These are phyloP conservation scores for Cryptoblepharus egeriae DNA, from an alignment of 2,797 vertebrate species.

Conservation along the genomic window DNA sequence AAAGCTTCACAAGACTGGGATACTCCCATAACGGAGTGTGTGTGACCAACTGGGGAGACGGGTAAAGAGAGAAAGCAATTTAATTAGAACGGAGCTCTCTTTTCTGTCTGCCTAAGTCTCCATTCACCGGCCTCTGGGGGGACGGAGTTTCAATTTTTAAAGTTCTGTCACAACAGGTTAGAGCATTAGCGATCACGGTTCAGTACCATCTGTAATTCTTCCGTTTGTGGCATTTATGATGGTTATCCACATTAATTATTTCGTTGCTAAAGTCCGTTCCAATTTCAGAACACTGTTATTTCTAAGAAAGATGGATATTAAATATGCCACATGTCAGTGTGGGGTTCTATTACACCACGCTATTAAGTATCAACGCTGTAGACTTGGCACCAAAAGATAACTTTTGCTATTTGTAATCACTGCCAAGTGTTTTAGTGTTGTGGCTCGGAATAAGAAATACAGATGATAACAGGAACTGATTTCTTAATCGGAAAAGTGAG, in stretches of 20 bases:
- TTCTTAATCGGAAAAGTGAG: conserved; percentile 61
- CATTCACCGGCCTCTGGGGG: conserved; percentile 36
- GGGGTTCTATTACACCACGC: conserved; percentile 71
- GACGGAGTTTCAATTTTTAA: conserved; percentile 60
- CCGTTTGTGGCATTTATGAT: conserved; percentile 72
- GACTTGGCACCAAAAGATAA: conserved; percentile 71
- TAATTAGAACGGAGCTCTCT: conserved; percentile 50
- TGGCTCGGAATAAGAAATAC: conserved; percentile 67
- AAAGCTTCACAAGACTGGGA: conserved; percentile 11
- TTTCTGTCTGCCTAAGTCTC: conserved; percentile 15
- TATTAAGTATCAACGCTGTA: conserved; percentile 74
- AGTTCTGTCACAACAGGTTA: conserved; percentile 75
- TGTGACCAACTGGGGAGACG: background rate
- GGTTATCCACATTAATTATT: conserved; percentile 81
- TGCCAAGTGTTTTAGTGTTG: conserved; percentile 71
- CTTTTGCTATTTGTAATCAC: conserved; percentile 76
- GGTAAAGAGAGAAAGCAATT: conserved; percentile 5
- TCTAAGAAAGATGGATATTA: conserved; percentile 78
- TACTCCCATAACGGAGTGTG: fast-evolving
- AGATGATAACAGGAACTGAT: conserved; percentile 68
- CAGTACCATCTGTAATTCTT: conserved; percentile 74
- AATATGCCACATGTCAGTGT: conserved; percentile 78
- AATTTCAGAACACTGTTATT: conserved; percentile 77
- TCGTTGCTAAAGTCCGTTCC: conserved; percentile 74
- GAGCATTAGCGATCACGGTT: conserved; percentile 68